These are phyloP conservation scores for Scaptomyza pallida DNA, from an alignment of 1,140 invertebrate species.

Conservation along the genomic window DNA sequence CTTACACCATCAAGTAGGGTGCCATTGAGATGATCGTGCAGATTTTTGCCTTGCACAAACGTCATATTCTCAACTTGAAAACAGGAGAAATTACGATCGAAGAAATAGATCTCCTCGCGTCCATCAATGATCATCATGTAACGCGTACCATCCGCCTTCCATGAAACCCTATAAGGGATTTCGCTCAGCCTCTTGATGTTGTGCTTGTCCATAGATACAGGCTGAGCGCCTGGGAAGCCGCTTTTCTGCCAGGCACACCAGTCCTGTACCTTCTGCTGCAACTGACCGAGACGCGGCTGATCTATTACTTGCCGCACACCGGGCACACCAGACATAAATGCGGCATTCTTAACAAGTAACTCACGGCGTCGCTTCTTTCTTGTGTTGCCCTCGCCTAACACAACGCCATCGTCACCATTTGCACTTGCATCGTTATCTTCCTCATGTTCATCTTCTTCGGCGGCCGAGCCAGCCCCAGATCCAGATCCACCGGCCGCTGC, in stretches of 20 bases:
- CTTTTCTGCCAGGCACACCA: constrained; percentile 92
- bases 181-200: constrained; percentile 92
- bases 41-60: constrained; percentile 92
- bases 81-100: constrained; percentile 98
- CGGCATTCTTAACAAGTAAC: constrained; percentile 85
- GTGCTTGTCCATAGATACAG: constrained; percentile 95
- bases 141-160: constrained; percentile 99
- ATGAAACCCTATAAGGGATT: constrained; percentile 97
- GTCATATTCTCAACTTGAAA: constrained; percentile 92
- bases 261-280: constrained; percentile 91
- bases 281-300: constrained; percentile 86
- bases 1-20: constrained; percentile 94
- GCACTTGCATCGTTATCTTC: constrained; percentile 45
- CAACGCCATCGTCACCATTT: constrained; percentile 61
- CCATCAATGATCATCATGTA: constrained; percentile 98
- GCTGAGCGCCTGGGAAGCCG: constrained; percentile 98
- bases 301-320: constrained; percentile 86
- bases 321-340: constrained; percentile 92
- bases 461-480: constrained; percentile 13
- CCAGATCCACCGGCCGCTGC: constrained; percentile 24
- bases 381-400: constrained; percentile 41
- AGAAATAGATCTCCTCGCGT: constrained; percentile 93
- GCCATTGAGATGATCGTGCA: constrained; percentile 89
- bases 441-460: constrained; percentile 41
- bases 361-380: constrained; percentile 81